These are phyloP conservation scores for Tetragonula carbonaria DNA, from an alignment of 2,888 invertebrate genomes.

Conservation along the genomic window DNA sequence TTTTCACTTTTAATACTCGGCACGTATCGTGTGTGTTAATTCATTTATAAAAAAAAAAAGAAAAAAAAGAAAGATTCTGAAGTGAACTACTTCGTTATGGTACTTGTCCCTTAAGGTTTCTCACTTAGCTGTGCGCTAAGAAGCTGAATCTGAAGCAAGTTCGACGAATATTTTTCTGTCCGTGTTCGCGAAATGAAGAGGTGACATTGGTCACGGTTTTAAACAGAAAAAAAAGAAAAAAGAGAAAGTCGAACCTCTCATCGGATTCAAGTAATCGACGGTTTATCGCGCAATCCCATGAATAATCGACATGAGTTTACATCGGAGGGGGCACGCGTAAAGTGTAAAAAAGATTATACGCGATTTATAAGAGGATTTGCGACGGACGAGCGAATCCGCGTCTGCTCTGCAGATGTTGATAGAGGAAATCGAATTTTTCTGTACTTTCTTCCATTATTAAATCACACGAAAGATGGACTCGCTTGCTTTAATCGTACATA, in stretches of 20 bases:
- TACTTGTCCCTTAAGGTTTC: too few species aligned
- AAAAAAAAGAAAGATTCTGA: too few species aligned
- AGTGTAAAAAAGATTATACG: slow-evolving; percentile 51
- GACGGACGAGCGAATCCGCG: slow-evolving; percentile 2
- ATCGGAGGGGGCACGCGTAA: slow-evolving; percentile 39
- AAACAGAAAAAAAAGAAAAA: not conserved
- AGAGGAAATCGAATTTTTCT: slow-evolving; percentile 54
- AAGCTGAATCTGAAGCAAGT: not conserved
- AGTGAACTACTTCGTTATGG: too few species aligned
- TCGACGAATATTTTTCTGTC: not conserved
- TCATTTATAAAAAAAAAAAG: too few species aligned
- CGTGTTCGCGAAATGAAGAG: not conserved
- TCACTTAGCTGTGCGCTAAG: not conserved
- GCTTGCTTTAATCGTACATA: slow-evolving; percentile 49
- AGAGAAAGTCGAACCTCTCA: slow-evolving; percentile 8
- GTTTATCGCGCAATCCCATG: slow-evolving; percentile 53
- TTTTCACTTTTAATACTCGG: too few species aligned
- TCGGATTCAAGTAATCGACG: not conserved
- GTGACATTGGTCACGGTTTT: not conserved
- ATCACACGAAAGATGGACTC: slow-evolving; percentile 39
- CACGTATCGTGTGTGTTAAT: too few species aligned
- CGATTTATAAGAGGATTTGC: slow-evolving; percentile 59
- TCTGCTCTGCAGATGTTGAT: slow-evolving; percentile 43
- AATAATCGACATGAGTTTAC: slow-evolving; percentile 57
- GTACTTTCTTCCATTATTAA: slow-evolving; percentile 53